These are phyloP conservation scores for Eupithecia exiguata DNA, from an alignment of 2,888 invertebrate species.

Conservation along the genomic window DNA sequence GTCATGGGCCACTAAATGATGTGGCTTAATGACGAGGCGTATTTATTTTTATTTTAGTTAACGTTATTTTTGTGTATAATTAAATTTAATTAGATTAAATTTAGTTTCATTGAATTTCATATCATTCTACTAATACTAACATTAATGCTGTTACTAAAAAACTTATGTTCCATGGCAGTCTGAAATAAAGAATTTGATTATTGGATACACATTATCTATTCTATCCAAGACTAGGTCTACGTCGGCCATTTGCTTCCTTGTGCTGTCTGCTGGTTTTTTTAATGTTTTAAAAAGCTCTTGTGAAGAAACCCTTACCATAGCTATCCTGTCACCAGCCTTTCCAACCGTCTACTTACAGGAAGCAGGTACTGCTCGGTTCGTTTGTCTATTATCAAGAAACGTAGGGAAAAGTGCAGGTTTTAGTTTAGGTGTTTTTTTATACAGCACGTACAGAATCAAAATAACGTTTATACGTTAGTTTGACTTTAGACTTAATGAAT, in stretches of 20 bases:
- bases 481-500: not conserved
- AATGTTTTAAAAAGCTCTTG: not conserved
- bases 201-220: not conserved
- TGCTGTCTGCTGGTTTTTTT: not conserved
- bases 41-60: too few species aligned
- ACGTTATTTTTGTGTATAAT: too few species aligned
- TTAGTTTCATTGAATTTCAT: too few species aligned
- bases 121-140: too few species aligned
- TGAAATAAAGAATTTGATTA: too few species aligned
- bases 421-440: not conserved
- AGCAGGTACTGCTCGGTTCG: conserved; percentile 16
- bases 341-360: conserved; percentile 12
- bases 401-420: not conserved
- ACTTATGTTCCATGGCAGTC: too few species aligned
- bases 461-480: not conserved
- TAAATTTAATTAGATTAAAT: too few species aligned
- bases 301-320: conserved; percentile 5
- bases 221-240: not conserved
- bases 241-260: not conserved
- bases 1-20: too few species aligned
- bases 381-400: conserved; percentile 17
- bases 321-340: not conserved
- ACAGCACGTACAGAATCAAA: not conserved
- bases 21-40: too few species aligned
- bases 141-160: too few species aligned